phyloP scores from a whole-genome alignment of 2,113 vertebrate species.

The Hippopotamus amphibius region DNA sequence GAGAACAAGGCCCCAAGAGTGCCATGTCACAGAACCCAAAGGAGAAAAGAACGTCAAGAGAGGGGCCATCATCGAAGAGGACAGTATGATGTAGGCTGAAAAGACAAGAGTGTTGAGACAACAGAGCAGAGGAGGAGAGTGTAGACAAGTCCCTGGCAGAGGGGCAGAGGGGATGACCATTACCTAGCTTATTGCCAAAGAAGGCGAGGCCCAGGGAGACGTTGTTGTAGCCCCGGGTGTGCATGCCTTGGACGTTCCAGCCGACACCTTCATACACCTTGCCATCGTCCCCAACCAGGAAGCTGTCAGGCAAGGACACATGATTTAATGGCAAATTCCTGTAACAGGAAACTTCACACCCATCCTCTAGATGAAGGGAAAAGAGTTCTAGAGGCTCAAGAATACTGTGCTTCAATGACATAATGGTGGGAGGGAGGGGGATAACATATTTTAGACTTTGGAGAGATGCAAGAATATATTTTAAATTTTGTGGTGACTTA shows the following conservation, averaged over 20 bases:
- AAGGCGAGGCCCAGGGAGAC: slow-evolving; percentile 88
- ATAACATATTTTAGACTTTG: background rate
- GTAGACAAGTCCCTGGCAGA: background rate
- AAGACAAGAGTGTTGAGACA: background rate
- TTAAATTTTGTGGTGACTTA: background rate
- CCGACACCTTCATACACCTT: slow-evolving; percentile 89
- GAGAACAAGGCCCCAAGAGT: background rate
- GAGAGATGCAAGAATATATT: background rate
- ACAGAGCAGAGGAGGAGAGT: background rate
- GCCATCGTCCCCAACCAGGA: slow-evolving; percentile 88
- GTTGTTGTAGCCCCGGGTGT: slow-evolving; percentile 85
- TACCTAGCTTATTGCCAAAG: slow-evolving; percentile 89
- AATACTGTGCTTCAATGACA: background rate
- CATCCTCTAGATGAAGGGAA: background rate
- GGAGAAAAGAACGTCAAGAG: background rate
- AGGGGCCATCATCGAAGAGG: background rate
- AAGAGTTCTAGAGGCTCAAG: background rate
- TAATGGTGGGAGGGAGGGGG: background rate
- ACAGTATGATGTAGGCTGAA: background rate
- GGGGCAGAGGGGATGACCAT: background rate
- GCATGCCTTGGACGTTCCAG: slow-evolving; percentile 87
- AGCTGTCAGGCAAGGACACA: slow-evolving; percentile 81
- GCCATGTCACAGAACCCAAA: background rate
- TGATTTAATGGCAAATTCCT: background rate
- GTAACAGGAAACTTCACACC: background rate